phyloP scores from a whole-genome alignment of 2,797 vertebrate species.

The Microctenopoma steveboyesi region DNA sequence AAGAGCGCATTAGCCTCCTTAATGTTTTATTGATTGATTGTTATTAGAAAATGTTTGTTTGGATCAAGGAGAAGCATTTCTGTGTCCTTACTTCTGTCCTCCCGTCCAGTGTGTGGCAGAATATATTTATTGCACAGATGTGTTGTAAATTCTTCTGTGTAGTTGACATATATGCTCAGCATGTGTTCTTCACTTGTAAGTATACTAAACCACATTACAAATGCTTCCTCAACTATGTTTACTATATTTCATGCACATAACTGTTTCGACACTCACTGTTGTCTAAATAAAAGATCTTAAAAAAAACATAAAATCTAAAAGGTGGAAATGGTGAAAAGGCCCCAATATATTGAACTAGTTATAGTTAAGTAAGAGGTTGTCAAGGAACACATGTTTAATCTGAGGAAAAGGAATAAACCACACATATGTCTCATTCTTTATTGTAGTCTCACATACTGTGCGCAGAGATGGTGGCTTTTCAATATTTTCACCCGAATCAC shows the following conservation, averaged over 20 bases:
- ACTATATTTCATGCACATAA: constrained; percentile 8
- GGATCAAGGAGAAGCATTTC: no score
- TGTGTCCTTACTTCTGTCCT: no score
- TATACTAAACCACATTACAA: neutral
- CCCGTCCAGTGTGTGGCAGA: no score
- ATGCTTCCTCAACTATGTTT: constrained; percentile 10
- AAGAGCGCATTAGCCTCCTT: constrained; percentile 13
- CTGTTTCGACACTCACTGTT: neutral
- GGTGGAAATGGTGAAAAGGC: constrained; percentile 33
- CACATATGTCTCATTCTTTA: neutral
- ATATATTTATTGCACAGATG: no score
- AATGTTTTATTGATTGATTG: constrained; percentile 27
- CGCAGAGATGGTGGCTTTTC: constrained; percentile 6
- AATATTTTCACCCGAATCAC: constrained; percentile 30
- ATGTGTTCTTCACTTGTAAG: constrained; percentile 10
- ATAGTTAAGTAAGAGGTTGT: neutral
- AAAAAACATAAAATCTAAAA: constrained; percentile 7
- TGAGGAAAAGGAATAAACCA: neutral
- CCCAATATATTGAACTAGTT: neutral
- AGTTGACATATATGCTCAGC: neutral
- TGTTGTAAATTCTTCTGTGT: no score
- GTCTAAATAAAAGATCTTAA: neutral
- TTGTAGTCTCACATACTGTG: neutral
- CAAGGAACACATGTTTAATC: neutral
- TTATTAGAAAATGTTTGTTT: constrained; percentile 18